These are phyloP conservation scores for Harpagifer antarcticus DNA, from an alignment of 2,797 vertebrate species.

Conservation along the genomic window DNA sequence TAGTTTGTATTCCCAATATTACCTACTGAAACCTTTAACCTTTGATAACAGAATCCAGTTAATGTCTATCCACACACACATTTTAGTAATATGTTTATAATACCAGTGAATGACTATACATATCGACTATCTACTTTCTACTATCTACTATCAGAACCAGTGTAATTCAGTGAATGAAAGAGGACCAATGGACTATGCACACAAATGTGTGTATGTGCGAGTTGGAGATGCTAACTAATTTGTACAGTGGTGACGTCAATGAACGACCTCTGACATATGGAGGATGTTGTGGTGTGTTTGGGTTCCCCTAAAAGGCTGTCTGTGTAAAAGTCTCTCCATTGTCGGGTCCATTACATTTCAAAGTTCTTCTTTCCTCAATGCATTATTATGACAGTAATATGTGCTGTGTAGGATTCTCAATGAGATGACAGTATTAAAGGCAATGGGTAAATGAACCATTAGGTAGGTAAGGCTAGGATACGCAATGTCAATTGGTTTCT, in stretches of 20 bases:
- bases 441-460: background rate
- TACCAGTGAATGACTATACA: background rate
- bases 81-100: background rate
- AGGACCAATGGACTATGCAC: too few species aligned
- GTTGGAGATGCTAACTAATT: background rate
- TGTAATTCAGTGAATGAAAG: too few species aligned
- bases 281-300: background rate
- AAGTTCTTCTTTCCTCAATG: background rate
- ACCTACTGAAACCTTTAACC: background rate
- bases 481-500: background rate
- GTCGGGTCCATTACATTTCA: background rate
- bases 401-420: background rate
- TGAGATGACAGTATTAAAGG: background rate
- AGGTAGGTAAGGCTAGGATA: background rate
- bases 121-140: background rate
- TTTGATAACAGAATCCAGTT: background rate
- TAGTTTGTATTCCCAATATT: background rate
- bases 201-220: background rate
- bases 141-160: background rate
- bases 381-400: background rate
- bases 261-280: background rate
- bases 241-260: background rate
- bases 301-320: background rate
- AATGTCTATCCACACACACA: too few species aligned
- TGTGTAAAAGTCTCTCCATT: too few species aligned